A percentile compares a stretch with the other conserved stretches of the same genome.
phyloP scores from a whole-genome alignment of 2,113 vertebrate genomes.

The Tragelaphus scriptus region DNA sequence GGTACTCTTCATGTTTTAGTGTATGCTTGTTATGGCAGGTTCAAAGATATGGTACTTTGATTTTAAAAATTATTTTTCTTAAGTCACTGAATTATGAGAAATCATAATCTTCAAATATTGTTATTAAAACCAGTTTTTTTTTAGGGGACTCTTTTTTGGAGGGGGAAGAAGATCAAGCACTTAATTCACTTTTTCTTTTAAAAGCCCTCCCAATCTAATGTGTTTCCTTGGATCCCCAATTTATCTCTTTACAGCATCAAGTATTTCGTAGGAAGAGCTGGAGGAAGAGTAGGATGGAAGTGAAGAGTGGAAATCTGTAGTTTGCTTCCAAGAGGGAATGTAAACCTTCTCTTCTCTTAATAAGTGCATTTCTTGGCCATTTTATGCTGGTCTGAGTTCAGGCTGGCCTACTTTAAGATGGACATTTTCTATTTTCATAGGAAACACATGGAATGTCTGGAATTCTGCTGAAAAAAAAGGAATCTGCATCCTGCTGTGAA shows the following conservation, averaged over 20 bases:
- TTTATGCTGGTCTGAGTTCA: slow-evolving; percentile 34
- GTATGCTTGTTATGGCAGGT: background rate
- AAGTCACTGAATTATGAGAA: background rate
- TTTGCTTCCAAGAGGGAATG: background rate
- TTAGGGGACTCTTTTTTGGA: background rate
- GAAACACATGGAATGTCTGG: slow-evolving; percentile 79
- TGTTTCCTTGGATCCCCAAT: background rate
- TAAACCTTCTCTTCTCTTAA: background rate
- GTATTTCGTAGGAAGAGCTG: background rate
- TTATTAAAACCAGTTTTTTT: background rate
- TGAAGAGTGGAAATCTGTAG: background rate
- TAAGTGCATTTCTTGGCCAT: background rate
- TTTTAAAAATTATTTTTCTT: slow-evolving; percentile 26
- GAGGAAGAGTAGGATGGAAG: background rate
- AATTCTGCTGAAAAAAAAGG: slow-evolving; percentile 78
- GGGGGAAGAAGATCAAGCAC: background rate
- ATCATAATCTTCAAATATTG: slow-evolving; percentile 13
- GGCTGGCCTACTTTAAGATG: slow-evolving; percentile 64
- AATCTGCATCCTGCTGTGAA: slow-evolving; percentile 77
- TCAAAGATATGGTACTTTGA: background rate
- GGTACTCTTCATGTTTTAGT: background rate
- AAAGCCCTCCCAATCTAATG: background rate
- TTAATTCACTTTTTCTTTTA: background rate
- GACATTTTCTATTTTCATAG: slow-evolving; percentile 75
- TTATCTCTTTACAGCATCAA: background rate